Conservation (phyloP, 2,888 invertebrate genomes). For the Eugnorisma glareosa region DNA sequence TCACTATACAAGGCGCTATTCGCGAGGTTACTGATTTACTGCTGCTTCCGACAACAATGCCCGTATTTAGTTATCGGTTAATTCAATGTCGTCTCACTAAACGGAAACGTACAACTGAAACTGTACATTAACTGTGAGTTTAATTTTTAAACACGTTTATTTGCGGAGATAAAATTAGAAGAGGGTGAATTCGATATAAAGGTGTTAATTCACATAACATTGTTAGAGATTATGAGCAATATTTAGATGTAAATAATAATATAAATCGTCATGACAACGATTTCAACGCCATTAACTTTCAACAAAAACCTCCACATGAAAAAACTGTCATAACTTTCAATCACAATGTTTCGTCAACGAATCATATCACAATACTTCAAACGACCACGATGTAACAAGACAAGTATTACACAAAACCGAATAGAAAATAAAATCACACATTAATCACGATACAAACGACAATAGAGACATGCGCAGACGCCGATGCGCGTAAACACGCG, state of each 20-base stretch:
- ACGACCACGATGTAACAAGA: slow-evolving; percentile 31
- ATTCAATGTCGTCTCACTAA: slow-evolving; percentile 62
- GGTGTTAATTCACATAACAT: slow-evolving; percentile 14
- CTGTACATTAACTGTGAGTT: slow-evolving; percentile 19
- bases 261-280: slow-evolving; percentile 19
- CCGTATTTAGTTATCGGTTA: slow-evolving; percentile 65
- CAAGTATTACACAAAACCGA: slow-evolving; percentile 52
- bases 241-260: neutral
- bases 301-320: slow-evolving; percentile 25
- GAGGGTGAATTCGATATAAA: neutral
- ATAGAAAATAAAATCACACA: slow-evolving; percentile 59
- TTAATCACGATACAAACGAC: slow-evolving; percentile 61
- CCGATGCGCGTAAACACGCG: slow-evolving; percentile 82
- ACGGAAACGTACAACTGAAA: slow-evolving; percentile 52
- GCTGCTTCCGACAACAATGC: slow-evolving; percentile 70
- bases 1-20: slow-evolving; percentile 73
- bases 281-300: neutral
- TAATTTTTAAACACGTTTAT: slow-evolving; percentile 16
- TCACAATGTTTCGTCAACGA: slow-evolving; percentile 44
- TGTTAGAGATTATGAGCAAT: slow-evolving; percentile 37
- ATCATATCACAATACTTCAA: slow-evolving; percentile 47
- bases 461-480: slow-evolving; percentile 63
- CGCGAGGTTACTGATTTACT: slow-evolving; percentile 71
- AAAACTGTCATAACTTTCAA: slow-evolving; percentile 30
- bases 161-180: slow-evolving; percentile 1